phyloP scores from a whole-genome alignment of 2,797 vertebrate genomes.

The Alcedo quadribrachys region DNA sequence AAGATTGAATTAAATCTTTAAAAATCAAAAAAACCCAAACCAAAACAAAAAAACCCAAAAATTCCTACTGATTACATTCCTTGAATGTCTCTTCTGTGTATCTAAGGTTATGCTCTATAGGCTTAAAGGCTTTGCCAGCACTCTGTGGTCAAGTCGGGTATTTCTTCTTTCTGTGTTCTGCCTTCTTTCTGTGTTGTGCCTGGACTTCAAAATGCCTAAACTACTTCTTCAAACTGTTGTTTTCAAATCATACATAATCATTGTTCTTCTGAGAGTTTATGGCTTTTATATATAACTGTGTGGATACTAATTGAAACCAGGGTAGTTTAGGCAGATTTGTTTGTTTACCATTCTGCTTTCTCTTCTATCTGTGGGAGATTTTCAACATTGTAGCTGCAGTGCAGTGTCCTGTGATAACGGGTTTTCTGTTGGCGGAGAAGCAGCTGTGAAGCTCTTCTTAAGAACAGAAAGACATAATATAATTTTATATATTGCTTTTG shows the following conservation, averaged over 20 bases:
- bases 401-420: not conserved
- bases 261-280: not conserved
- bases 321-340: not conserved
- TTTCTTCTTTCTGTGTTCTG: too few species aligned
- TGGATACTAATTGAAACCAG: not conserved
- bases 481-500: not conserved
- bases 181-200: not conserved
- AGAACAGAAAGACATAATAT: not conserved
- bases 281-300: not conserved
- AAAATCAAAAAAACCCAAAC: not conserved
- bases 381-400: not conserved
- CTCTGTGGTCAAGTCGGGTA: not conserved
- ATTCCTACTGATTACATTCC: not conserved
- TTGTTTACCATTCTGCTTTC: not conserved
- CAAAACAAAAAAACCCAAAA: not conserved
- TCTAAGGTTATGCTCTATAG: not conserved
- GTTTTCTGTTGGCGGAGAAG: not conserved
- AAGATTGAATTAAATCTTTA: not conserved
- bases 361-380: not conserved
- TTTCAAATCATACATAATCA: not conserved
- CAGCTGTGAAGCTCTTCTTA: not conserved
- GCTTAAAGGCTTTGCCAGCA: not conserved
- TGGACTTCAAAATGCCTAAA: not conserved
- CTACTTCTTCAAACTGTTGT: not conserved
- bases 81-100: not conserved